Evolutionary conservation across 2,888 invertebrate genomes (phyloP).

Genomic region (Drosophila incognita): DNA sequence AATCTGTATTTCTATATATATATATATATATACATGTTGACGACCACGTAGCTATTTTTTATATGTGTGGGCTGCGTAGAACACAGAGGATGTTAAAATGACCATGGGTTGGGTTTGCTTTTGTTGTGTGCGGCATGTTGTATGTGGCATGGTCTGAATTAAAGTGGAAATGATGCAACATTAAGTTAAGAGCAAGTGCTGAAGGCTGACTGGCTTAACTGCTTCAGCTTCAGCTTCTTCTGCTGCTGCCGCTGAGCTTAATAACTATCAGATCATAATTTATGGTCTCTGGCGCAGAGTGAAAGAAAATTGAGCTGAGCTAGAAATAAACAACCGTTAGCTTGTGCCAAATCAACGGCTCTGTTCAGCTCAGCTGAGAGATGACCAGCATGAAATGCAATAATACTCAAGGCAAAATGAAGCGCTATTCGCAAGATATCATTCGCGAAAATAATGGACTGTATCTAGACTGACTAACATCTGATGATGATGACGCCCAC

Average conservation of each 20-base stretch:
- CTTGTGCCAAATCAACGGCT: constrained; percentile 63
- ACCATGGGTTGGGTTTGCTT: constrained; percentile 11
- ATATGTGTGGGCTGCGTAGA: constrained; percentile 32
- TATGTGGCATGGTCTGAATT: background rate
- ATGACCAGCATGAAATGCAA: constrained; percentile 62
- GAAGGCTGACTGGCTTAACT: constrained; percentile 18
- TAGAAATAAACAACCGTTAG: constrained; percentile 56
- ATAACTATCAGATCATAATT: constrained; percentile 73
- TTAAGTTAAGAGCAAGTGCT: constrained; percentile 37
- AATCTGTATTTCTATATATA: constrained; percentile 4
- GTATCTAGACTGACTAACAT: background rate
- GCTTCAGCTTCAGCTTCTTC: constrained; percentile 16
- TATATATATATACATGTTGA: constrained; percentile 17
- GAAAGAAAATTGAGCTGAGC: constrained; percentile 71
- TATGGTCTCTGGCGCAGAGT: constrained; percentile 49
- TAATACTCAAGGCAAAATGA: constrained; percentile 17
- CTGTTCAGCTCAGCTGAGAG: constrained; percentile 14
- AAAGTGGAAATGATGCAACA: constrained; percentile 57
- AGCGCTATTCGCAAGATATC: background rate
- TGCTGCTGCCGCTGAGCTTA: constrained; percentile 40
- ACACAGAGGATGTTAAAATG: constrained; percentile 31
- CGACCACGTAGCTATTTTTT: constrained; percentile 54
- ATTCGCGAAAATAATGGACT: background rate
- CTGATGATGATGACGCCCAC: no score
- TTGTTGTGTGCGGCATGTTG: background rate